These are phyloP conservation scores for Sisyra nigra DNA, from an alignment of 2,888 invertebrate species.

Conservation along the genomic window DNA sequence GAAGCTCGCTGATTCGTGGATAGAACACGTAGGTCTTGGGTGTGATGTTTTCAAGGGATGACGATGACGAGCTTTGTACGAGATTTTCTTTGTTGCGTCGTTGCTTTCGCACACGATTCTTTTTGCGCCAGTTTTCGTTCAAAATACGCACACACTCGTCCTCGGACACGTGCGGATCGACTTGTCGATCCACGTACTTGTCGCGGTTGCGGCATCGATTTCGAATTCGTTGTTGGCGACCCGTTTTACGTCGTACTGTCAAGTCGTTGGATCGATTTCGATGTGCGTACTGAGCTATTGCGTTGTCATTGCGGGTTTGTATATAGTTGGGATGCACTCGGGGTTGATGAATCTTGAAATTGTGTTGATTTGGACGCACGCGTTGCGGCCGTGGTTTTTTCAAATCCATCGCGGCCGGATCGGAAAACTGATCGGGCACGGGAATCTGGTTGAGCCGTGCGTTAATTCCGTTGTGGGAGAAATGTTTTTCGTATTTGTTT, in stretches of 20 bases:
- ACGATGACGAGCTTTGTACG: slow-evolving; percentile 16
- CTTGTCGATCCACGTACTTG: slow-evolving; percentile 13
- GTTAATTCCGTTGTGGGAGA: slow-evolving; percentile 30
- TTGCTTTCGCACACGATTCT: slow-evolving; percentile 15
- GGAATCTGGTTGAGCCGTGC: slow-evolving; percentile 36
- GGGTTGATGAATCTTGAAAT: slow-evolving; percentile 8
- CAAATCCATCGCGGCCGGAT: slow-evolving; percentile 23
- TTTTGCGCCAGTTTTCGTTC: slow-evolving; percentile 5
- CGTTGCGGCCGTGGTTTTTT: slow-evolving; percentile 5
- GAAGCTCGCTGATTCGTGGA: slow-evolving; percentile 35
- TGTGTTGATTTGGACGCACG: slow-evolving; percentile 8
- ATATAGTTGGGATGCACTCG: background rate
- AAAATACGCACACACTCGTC: slow-evolving; percentile 1
- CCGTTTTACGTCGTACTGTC: background rate
- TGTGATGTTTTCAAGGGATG: slow-evolving; percentile 25
- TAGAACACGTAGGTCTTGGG: slow-evolving; percentile 38
- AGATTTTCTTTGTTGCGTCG: slow-evolving; percentile 23
- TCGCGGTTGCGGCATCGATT: slow-evolving; percentile 14
- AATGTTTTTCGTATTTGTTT: slow-evolving; percentile 30
- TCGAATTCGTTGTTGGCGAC: background rate
- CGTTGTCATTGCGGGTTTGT: slow-evolving; percentile 15
- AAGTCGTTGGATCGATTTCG: background rate
- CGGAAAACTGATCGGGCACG: slow-evolving; percentile 22
- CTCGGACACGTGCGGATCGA: no score
- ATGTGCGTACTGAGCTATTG: slow-evolving; percentile 1